Base-by-base conservation (phyloP, 2,797 vertebrate species). In the Astyanax mexicanus region DNA sequence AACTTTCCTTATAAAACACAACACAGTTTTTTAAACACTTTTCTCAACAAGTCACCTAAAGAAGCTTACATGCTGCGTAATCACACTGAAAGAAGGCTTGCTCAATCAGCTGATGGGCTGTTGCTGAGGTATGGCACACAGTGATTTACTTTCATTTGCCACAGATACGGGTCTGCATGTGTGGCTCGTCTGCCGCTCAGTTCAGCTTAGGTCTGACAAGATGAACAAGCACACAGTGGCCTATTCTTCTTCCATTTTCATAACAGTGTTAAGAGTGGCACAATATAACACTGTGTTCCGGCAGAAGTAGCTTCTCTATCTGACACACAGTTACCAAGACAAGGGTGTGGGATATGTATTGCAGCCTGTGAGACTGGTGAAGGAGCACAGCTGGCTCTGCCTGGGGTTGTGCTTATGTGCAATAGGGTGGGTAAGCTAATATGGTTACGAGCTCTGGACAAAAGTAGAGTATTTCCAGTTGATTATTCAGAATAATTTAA, bases 401-500 rank as follows among this genome's bases (percentile, higher is more conserved):
- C n/a, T 40, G 19, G 6, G 17, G 47, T 47, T 21, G n/a, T 60
- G 29, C 8, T n/a, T n/a, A 38, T 23, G 62, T 66, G 40, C 23
- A 66, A 45, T 6, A 66, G 62, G 62, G 40, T 32, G 25, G 62
- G 42, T n/a, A 25, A 29, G 7, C 42, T 65, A 17, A 65, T 62
- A 42, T 12, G 3, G 25, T 25, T 6, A 42, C 1, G 9, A 3
- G 37, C 38, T 40, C 40, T 45, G 40, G 5, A 44, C 13, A 25
- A 12, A 2, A 65, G 15, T n/a, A 23, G 6, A 1, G 3, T 21
- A 13, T n/a, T n/a, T n/a, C n/a, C n/a, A n/a, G 11, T 8, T 37
- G 38, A 1, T 35, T 35, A 35, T 35, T 7, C 35, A 35, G 7
- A 35, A 35, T 3, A 35, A 35, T 7, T 35, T 3, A 35, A 35